Evolutionary conservation across 2,888 invertebrate species (phyloP).

Genomic region (Hypselothyrea guttata): DNA sequence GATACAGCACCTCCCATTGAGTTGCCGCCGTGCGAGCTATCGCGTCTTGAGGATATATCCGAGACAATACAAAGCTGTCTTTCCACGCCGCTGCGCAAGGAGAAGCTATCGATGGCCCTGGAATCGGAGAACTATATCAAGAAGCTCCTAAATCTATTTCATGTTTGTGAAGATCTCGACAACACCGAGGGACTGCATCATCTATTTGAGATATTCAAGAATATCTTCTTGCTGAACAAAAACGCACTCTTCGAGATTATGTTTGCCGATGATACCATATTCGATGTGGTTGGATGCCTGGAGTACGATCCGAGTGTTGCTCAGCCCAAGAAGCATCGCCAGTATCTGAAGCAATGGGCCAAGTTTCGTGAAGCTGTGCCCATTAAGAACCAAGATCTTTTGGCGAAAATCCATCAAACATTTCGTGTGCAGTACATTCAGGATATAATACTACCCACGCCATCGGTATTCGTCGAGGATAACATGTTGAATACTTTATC

Average conservation of each 20-base stretch:
- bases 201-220: slow-evolving; percentile 98
- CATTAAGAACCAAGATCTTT: slow-evolving; percentile 95
- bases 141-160: slow-evolving; percentile 96
- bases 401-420: slow-evolving; percentile 99
- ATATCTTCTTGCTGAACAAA: slow-evolving; percentile 98
- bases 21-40: slow-evolving; percentile 96
- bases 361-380: slow-evolving; percentile 97
- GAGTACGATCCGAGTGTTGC: slow-evolving; percentile 97
- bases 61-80: slow-evolving; percentile 94
- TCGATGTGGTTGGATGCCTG: slow-evolving; percentile 98
- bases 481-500: slow-evolving; percentile 98
- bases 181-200: slow-evolving; percentile 97
- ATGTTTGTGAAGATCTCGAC: slow-evolving; percentile 98
- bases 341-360: slow-evolving; percentile 96
- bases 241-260: slow-evolving; percentile 98
- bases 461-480: slow-evolving; percentile 99
- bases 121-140: slow-evolving; percentile 97
- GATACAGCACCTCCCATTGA: slow-evolving; percentile 97
- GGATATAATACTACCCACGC: slow-evolving; percentile 99
- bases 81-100: slow-evolving; percentile 94
- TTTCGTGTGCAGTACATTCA: slow-evolving; percentile 99
- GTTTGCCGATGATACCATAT: slow-evolving; percentile 98
- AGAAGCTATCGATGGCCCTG: slow-evolving; percentile 95
- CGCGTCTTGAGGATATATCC: slow-evolving; percentile 96
- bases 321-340: slow-evolving; percentile 95